Evolutionary conservation across 2,113 vertebrate genomes (phyloP).

Genomic region (Stomatorhinus ivindoensis): DNA sequence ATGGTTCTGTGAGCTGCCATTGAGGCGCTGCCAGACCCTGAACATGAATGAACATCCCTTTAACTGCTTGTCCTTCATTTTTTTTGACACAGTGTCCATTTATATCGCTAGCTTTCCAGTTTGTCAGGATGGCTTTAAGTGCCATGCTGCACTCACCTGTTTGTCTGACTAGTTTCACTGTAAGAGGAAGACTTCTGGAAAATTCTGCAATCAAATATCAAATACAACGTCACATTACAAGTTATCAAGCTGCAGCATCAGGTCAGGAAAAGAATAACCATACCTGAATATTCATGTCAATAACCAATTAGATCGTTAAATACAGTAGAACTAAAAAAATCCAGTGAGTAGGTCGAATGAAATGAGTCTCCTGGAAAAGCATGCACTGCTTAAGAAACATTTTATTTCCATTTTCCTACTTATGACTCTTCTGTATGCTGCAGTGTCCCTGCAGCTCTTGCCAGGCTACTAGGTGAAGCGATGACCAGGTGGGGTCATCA

Average conservation of each 20-base stretch:
- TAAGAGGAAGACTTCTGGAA: slow-evolving; percentile 9
- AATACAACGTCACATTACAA: neutral
- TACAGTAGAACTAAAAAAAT: neutral
- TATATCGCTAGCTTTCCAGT: neutral
- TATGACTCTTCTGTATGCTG: neutral
- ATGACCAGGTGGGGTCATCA: neutral
- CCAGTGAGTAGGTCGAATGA: neutral
- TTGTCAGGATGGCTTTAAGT: neutral
- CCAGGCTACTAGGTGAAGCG: neutral
- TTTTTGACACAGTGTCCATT: neutral
- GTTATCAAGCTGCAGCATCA: neutral
- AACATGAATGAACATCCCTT: neutral
- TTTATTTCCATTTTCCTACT: neutral
- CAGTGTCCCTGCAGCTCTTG: neutral
- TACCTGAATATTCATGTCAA: neutral
- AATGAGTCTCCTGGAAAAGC: neutral
- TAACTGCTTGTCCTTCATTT: neutral
- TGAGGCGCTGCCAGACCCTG: neutral
- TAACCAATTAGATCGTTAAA: neutral
- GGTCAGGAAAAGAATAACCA: neutral
- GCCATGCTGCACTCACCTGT: neutral
- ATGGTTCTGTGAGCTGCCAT: neutral
- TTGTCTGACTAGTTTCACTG: neutral
- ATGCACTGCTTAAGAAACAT: neutral
- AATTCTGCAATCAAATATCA: neutral